A percentile compares a stretch with the other conserved stretches of the same genome.
Conservation (phyloP, 2,888 invertebrate species). For the Cheilosia vulpina region DNA sequence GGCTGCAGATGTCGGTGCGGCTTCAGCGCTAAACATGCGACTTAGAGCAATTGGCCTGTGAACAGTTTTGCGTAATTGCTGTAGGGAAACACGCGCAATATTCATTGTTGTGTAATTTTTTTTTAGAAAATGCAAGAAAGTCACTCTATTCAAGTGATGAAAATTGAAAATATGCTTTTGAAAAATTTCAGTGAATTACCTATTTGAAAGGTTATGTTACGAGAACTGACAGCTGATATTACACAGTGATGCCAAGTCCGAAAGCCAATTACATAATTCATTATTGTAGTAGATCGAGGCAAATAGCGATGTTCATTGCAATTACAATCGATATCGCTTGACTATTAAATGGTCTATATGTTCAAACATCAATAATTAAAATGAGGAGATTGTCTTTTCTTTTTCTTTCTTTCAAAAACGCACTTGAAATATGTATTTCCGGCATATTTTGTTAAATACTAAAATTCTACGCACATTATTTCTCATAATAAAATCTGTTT, state of each 20-base stretch:
- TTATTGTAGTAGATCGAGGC: conserved; percentile 23
- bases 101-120: conserved; percentile 45
- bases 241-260: conserved; percentile 34
- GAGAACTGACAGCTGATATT: conserved; percentile 67
- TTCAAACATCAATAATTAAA: too few relatives aligned
- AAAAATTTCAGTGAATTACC: conserved; percentile 32
- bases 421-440: too few relatives aligned
- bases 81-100: conserved; percentile 57
- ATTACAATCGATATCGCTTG: too few relatives aligned
- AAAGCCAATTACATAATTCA: conserved; percentile 20
- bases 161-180: conserved; percentile 36
- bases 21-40: conserved; percentile 78
- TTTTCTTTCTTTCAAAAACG: too few relatives aligned
- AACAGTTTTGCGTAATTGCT: conserved; percentile 38
- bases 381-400: too few relatives aligned
- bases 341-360: too few relatives aligned
- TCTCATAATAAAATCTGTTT: too few relatives aligned
- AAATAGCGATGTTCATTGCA: neutral
- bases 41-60: conserved; percentile 26
- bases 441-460: too few relatives aligned
- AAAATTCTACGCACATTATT: too few relatives aligned
- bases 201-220: conserved; percentile 61
- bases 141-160: neutral
- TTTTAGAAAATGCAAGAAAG: conserved; percentile 37
- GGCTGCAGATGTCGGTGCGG: conserved; percentile 82